Evolutionary conservation across 2,113 vertebrate species (phyloP).

Genomic region (Electrona antarctica): DNA sequence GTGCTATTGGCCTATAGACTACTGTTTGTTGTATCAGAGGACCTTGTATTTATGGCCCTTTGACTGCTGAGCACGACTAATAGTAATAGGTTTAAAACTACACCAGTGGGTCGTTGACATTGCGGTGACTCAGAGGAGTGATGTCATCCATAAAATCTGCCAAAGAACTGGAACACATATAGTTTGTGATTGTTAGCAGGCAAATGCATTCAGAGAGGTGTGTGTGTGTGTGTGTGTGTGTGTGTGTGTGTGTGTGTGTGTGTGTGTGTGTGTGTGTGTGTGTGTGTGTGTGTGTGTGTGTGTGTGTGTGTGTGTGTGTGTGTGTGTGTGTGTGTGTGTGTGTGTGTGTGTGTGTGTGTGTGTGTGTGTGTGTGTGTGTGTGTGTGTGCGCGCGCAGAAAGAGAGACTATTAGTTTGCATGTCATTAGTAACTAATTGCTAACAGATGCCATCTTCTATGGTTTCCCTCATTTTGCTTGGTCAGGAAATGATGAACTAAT

Average conservation of each 20-base stretch:
- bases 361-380: slow-evolving; percentile 25
- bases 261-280: too few relatives aligned
- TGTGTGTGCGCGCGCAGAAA: neutral
- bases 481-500: slow-evolving; percentile 49
- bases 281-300: too few relatives aligned
- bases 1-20: neutral
- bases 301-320: too few relatives aligned
- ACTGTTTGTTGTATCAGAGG: neutral
- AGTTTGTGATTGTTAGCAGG: slow-evolving; percentile 61
- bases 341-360: slow-evolving; percentile 24
- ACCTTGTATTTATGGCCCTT: neutral
- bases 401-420: neutral
- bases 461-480: slow-evolving; percentile 55
- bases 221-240: slow-evolving; percentile 25
- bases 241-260: neutral
- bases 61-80: slow-evolving; percentile 12
- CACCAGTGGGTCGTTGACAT: slow-evolving; percentile 56
- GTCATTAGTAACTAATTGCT: slow-evolving; percentile 21
- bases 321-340: neutral
- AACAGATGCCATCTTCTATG: slow-evolving; percentile 25
- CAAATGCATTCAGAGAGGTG: slow-evolving; percentile 17
- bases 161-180: slow-evolving; percentile 62
- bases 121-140: slow-evolving; percentile 58
- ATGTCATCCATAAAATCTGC: slow-evolving; percentile 67
- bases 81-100: slow-evolving; percentile 2